Base-by-base conservation (phyloP, 92 coral and sea anemone species). In the Palythoa grandis region DNA sequence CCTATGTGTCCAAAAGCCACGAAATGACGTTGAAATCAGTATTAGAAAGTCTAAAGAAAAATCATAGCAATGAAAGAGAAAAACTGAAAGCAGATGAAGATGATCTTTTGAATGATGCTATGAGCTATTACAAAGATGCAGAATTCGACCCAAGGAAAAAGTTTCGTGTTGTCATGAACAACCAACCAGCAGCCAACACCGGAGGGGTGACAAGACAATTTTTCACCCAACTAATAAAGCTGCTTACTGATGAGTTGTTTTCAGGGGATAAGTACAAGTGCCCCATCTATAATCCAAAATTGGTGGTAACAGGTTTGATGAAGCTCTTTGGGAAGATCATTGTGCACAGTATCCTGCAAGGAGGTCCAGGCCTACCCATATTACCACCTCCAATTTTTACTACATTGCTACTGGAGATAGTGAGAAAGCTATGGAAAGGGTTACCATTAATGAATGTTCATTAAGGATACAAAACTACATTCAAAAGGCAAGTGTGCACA, bases 381-480 rank as follows among this genome's bases (percentile, higher is more conserved):
- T 89, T 92, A 87, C 40, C 82, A 16, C 92, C 94, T 10, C 58
- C 90, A 70, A 78, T 92, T 91, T 85, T 84, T 74, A 86, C 69
- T 91, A 91, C 53, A 72, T 91, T 4, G 92, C 92, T 5, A 91
- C 94, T 15, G 94, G 94, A n/a, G 86, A 88, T 76, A 50, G 75
- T 48, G 90, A 90, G 35, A 79, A 15, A 56, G 88, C 90, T 8
- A 70, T 90, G 24, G 47, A 86, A 52, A 75, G 16, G 66, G 56
- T 86, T 84, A n/a, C 84, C 13, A 65, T 86, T 14, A 56, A 65
- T 7, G 90, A 90, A 72, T 86, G 90, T 82, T 72, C 84, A 24
- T 61, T 82, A 24, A 54, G 79, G 16, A 86, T 70, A 2, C 47
- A 90, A 66, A 61, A 89, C 60, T 87, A 56, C 61, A 56, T 56